Evolutionary conservation across 2,113 vertebrate genomes (phyloP), one percentile per base, ranked within the genome.

Genomic region (Rhombomys opimus): DNA sequence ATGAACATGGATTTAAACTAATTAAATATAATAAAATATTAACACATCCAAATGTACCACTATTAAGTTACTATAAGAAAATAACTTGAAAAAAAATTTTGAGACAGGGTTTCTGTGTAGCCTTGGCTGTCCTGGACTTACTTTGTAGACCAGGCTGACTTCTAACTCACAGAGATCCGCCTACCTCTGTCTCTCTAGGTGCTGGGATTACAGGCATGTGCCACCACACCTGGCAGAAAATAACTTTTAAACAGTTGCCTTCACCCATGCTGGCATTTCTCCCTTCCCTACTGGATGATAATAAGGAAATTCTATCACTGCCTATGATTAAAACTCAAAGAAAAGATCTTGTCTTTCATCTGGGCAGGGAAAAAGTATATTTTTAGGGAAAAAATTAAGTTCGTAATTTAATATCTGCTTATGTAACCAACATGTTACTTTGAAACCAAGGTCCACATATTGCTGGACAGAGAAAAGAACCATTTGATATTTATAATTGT

Each of bases 391-490:
- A 80, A 90, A 88, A 52, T 41, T 76, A 93, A 95, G 81, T 35
- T 22, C 70, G 84, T 72, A 94, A 89, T 92, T 96, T 87, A 23
- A 59, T 59, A 87, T 96, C 95, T 97, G 86, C 95, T 87, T 81
- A 95, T 91, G n/a, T 72, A 72, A 77, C 54, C 92, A 81, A 96
- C 59, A 95, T 85, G 89, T 20, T 85, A 68, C 52, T 97, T 97
- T 94, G 54, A 97, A 98, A 98, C 96, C 8, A 97, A 95, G 63
- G n/a, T 96, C 93, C 92, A 96, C 67, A 96, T 78, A 95, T 90
- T 95, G 86, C 63, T 87, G 75, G 94, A 95, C 92, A 63, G 97
- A 96, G 38, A 93, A 96, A 90, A 96, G 38, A 68, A 93, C 67
- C 93, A 97, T 92, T 0, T 85, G 96, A 90, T 30, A 95, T 93